Base-by-base conservation (phyloP, 2,113 vertebrate species). In the Limanda limanda region DNA sequence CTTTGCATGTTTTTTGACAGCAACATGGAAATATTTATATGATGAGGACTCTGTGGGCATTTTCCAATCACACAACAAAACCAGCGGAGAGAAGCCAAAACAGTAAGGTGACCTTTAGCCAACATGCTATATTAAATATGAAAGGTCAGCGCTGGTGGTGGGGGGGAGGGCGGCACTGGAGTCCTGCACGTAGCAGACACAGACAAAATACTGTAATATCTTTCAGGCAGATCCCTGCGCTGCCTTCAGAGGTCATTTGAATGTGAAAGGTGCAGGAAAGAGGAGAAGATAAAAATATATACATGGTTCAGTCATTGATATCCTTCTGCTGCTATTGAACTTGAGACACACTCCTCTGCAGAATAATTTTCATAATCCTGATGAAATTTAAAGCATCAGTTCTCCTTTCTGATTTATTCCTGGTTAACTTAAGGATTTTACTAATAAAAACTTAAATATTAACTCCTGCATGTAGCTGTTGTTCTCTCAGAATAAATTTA, bases 101-200 rank as follows among this genome's bases (percentile, higher is more conserved):
- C 93, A 93, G 88, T 68, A 25, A 42, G 13, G 47, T 93, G 93
- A 95, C 94, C 94, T 95, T 95, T 95, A 91, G 67, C 89, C 90
- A 92, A 93, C 92, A 93, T 88, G 82, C 72, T 90, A 91, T 92
- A 93, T 91, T 87, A 93, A 91, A 94, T 92, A 91, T 86, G 86
- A 94, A 95, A 95, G 93, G 94, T 95, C 93, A 94, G 57, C 56
- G 35, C 23, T 63, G 47, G 66, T 74, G 81, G 74, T 69, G 81
- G 77, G 81, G 77, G 86, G 91, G 84, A 74, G 71, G 87, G 72
- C 23, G 31, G 42, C 23, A 10, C 55, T 61, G 40, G 48, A 63
- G 61, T 71, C 51, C 61, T 68, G 71, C 76, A 82, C 76, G 51
- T 31, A 71, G 66, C 76, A 71, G 65, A 72, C 70, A 68, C 65